Percentiles rank a stretch among this genome's conserved stretches.
Evolutionary conservation across 2,113 vertebrate genomes (phyloP).

Genomic region (Actenoides hombroni): DNA sequence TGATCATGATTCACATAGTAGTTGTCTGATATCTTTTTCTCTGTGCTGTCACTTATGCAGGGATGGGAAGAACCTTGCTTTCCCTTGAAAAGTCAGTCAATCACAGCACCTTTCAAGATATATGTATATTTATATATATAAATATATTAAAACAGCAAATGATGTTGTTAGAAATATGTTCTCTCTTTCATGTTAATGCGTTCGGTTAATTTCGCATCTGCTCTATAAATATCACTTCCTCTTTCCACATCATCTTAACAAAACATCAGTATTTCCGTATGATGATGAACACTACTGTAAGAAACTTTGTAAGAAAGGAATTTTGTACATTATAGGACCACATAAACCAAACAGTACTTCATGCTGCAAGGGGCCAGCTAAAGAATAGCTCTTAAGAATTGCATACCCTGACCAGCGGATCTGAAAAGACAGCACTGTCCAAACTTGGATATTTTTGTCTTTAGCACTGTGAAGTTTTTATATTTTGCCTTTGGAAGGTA

Average conservation of each 20-base stretch:
- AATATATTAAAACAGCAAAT: neutral
- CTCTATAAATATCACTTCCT: constrained; percentile 5
- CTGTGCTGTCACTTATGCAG: neutral
- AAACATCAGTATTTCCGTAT: neutral
- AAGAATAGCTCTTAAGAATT: neutral
- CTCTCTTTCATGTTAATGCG: neutral
- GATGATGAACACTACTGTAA: neutral
- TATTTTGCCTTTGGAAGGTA: neutral
- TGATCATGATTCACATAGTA: neutral
- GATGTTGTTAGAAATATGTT: neutral
- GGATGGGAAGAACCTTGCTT: neutral
- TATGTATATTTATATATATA: neutral
- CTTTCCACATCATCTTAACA: neutral
- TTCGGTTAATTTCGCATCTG: neutral
- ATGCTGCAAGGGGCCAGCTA: neutral
- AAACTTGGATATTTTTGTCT: neutral
- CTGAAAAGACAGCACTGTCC: neutral
- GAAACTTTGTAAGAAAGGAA: neutral
- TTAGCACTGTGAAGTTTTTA: neutral
- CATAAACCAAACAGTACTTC: neutral
- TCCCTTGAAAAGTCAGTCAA: neutral
- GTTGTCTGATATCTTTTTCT: neutral
- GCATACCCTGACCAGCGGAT: neutral
- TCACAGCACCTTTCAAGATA: neutral
- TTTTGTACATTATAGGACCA: neutral